phyloP scores from a whole-genome alignment of 30 jellyfish, hydroid and myxozoan genomes.

The Morbakka virulenta region DNA sequence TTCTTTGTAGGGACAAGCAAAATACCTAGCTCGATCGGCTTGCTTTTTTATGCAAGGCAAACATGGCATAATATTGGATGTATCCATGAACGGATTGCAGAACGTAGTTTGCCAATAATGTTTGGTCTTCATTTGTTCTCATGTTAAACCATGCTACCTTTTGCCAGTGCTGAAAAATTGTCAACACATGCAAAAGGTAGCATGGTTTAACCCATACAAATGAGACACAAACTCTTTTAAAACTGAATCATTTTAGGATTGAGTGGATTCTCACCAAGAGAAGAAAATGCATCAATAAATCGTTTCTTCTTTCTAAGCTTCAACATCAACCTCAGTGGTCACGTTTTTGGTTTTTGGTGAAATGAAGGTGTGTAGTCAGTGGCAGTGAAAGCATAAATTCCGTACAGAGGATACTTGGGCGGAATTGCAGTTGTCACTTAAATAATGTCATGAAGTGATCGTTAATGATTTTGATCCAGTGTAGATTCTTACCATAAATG shows the following conservation, averaged over 20 bases:
- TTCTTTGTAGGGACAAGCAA: conserved; percentile 27
- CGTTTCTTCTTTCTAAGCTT: conserved; percentile 5
- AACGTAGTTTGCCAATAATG: conserved; percentile 7
- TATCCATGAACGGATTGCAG: conserved; percentile 12
- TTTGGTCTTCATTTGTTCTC: conserved; percentile 8
- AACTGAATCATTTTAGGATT: not conserved
- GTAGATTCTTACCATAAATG: conserved; percentile 20
- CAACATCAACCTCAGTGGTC: conserved; percentile 20
- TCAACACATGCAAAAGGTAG: no score
- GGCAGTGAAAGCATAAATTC: conserved; percentile 4
- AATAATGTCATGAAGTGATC: conserved; percentile 9
- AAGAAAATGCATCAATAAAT: conserved; percentile 2
- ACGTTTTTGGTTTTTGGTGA: not conserved
- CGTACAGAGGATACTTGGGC: not conserved
- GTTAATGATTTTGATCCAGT: conserved; percentile 2
- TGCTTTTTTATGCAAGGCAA: conserved; percentile 6
- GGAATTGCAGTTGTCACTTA: not conserved
- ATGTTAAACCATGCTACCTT: not conserved
- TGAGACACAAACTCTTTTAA: conserved; percentile 15
- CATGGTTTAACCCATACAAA: not conserved
- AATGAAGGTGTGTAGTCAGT: conserved; percentile 18
- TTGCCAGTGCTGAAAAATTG: no score
- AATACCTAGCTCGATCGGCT: conserved; percentile 10
- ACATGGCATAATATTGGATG: conserved; percentile 11
- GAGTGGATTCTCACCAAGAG: not conserved